A percentile compares a stretch with the other conserved stretches of the same genome.
phyloP scores from a whole-genome alignment of 2,113 vertebrate species.

The Sphyrna mokarran region DNA sequence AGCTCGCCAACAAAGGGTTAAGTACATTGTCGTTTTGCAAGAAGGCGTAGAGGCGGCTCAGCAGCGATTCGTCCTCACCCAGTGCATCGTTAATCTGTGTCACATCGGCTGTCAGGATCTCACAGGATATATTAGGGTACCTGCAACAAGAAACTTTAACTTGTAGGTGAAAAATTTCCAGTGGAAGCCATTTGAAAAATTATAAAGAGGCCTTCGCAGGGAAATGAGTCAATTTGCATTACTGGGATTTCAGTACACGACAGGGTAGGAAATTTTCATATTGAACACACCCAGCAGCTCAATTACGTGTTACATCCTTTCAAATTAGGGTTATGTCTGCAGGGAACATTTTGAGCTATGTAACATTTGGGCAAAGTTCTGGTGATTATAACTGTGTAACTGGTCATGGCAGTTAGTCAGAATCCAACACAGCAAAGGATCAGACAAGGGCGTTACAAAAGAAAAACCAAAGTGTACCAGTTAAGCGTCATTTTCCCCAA shows the following conservation, averaged over 20 bases:
- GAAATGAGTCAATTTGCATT: neutral
- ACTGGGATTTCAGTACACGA: neutral
- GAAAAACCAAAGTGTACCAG: neutral
- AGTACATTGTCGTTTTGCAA: constrained; percentile 49
- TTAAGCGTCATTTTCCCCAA: neutral
- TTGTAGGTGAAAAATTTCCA: neutral
- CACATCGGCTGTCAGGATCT: constrained; percentile 58
- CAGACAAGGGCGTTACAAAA: neutral
- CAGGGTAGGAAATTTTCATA: neutral
- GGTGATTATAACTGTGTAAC: neutral
- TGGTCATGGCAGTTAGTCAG: neutral
- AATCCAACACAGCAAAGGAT: neutral
- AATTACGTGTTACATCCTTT: neutral
- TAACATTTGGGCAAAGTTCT: neutral
- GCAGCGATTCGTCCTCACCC: constrained; percentile 54
- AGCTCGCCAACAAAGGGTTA: constrained; percentile 59
- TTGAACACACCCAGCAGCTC: neutral
- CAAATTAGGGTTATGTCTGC: neutral
- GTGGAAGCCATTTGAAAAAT: neutral
- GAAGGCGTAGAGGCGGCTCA: constrained; percentile 56
- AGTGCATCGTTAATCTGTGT: constrained; percentile 58
- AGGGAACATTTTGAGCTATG: neutral
- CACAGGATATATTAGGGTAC: constrained; percentile 60
- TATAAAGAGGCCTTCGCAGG: neutral
- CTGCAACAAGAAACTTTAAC: constrained; percentile 40